A percentile compares a stretch with the other conserved stretches of the same genome.
Conservation (phyloP, 2,888 invertebrate species). For the Luffia ferchaultella region DNA sequence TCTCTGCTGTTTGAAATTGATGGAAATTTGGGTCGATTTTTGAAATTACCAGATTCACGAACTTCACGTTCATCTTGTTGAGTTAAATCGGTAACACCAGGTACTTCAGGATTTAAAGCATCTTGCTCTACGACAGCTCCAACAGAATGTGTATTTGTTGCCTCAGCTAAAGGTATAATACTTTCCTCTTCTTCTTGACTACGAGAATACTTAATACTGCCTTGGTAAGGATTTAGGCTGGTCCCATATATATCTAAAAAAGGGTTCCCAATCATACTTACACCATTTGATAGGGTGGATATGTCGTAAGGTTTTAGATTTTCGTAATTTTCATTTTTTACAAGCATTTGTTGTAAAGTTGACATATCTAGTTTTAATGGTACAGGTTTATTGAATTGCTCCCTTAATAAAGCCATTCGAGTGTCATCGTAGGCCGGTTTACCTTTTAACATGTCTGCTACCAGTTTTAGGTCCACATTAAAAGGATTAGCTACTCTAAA, state of each 20-base stretch:
- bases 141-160: constrained; percentile 49
- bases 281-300: constrained; percentile 27
- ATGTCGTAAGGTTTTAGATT: constrained; percentile 15
- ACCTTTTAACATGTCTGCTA: constrained; percentile 55
- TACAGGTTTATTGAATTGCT: constrained; percentile 34
- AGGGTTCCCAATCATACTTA: constrained; percentile 31
- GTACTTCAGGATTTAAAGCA: constrained; percentile 32
- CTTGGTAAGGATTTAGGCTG: constrained; percentile 44
- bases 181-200: constrained; percentile 58
- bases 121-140: constrained; percentile 58
- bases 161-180: constrained; percentile 45
- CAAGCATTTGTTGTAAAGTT: constrained; percentile 38
- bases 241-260: constrained; percentile 42
- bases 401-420: constrained; percentile 34
- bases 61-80: constrained; percentile 29
- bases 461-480: constrained; percentile 54
- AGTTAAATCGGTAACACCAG: constrained; percentile 28
- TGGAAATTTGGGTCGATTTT: constrained; percentile 30
- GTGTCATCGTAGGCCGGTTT: constrained; percentile 41
- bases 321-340: constrained; percentile 41
- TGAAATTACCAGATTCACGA: constrained; percentile 22
- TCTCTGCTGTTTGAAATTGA: constrained; percentile 9
- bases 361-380: constrained; percentile 43
- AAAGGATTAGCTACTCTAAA: constrained; percentile 60
- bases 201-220: constrained; percentile 50